Evolutionary conservation across 2,888 invertebrate genomes (phyloP).

Genomic region (Xestia sexstrigata): DNA sequence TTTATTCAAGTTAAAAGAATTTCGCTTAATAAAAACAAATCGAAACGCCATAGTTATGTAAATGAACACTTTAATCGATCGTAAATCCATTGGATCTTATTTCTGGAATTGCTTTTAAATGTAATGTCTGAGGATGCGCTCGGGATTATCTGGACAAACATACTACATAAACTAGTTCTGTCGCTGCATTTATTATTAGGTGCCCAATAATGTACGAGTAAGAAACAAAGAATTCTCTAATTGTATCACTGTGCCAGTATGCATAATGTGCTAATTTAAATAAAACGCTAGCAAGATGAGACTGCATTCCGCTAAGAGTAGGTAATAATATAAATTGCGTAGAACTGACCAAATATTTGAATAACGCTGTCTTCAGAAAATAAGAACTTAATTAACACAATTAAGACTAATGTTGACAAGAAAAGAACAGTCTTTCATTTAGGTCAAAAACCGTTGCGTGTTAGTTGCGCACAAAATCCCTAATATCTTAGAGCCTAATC

Average conservation of each 20-base stretch:
- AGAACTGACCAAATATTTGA: conserved; percentile 5
- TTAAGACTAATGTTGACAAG: background rate
- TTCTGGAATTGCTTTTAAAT: conserved; percentile 58
- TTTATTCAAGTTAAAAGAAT: conserved; percentile 54
- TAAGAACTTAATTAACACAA: background rate
- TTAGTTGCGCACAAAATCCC: conserved; percentile 16
- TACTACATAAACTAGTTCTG: conserved; percentile 34
- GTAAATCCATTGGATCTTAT: conserved; percentile 61
- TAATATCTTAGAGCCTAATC: conserved; percentile 30
- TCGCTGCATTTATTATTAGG: conserved; percentile 33
- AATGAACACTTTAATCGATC: conserved; percentile 61
- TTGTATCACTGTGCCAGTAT: conserved; percentile 8
- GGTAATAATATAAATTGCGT: conserved; percentile 9
- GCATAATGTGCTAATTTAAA: conserved; percentile 26
- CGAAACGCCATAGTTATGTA: conserved; percentile 55
- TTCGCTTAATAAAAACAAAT: conserved; percentile 60
- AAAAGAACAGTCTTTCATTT: conserved; percentile 6
- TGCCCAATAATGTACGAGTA: conserved; percentile 7
- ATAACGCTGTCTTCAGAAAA: background rate
- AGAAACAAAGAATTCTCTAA: background rate
- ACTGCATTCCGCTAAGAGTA: conserved; percentile 27
- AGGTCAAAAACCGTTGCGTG: conserved; percentile 37
- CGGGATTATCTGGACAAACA: conserved; percentile 41
- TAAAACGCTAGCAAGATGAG: conserved; percentile 16
- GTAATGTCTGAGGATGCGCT: conserved; percentile 43